These are phyloP conservation scores for Flexamia atlantica DNA, from an alignment of 2,888 invertebrate genomes.

Conservation along the genomic window DNA sequence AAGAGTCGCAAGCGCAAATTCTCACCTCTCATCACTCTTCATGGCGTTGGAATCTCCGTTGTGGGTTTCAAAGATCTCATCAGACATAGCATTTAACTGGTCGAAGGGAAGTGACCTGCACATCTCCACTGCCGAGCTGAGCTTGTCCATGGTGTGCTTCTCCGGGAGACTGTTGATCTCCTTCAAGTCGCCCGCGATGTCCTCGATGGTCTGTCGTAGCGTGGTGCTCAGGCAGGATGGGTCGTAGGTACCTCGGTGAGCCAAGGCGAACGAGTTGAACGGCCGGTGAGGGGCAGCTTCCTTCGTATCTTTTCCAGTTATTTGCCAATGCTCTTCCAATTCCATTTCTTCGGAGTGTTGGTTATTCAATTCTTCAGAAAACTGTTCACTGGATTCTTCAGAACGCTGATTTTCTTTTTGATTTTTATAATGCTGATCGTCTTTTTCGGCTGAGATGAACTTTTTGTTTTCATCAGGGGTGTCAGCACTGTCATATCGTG, in stretches of 20 bases:
- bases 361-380: constrained; percentile 15
- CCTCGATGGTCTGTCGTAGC: constrained; percentile 13
- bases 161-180: constrained; percentile 40
- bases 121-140: constrained; percentile 19
- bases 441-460: background rate
- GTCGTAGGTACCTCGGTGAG: background rate
- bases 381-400: background rate
- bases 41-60: background rate
- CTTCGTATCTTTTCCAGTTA: constrained; percentile 8
- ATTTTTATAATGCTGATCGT: background rate
- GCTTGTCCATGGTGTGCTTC: constrained; percentile 38
- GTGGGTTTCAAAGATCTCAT: constrained; percentile 27
- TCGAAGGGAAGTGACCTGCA: constrained; percentile 20
- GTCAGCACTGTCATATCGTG: background rate
- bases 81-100: constrained; percentile 17
- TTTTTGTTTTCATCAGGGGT: background rate
- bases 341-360: constrained; percentile 29
- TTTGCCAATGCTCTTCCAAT: constrained; percentile 37
- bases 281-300: constrained; percentile 26
- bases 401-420: background rate
- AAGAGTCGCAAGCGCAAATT: too few relatives aligned
- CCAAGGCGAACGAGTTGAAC: constrained; percentile 15
- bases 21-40: constrained; percentile 45
- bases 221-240: constrained; percentile 16
- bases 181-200: constrained; percentile 45